Base-by-base conservation (phyloP, 2,888 invertebrate genomes). In the Cephus pulcher region DNA sequence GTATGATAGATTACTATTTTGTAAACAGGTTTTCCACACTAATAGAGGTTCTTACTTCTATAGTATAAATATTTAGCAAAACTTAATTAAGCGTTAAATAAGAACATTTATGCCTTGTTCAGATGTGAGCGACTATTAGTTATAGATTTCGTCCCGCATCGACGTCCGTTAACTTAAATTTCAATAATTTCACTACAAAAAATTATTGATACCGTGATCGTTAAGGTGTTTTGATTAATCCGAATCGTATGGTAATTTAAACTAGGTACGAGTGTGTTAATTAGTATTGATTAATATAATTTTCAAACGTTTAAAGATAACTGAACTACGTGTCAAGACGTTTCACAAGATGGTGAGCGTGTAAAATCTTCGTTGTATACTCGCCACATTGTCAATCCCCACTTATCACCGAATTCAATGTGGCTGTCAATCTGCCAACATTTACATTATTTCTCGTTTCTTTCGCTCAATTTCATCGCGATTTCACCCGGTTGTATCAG, bases 401-500 rank as follows among this genome's bases (percentile, higher is more conserved):
- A 35, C 35, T 35, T 12, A 35, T 35, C 74, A 15, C 35, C 34
- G 33, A 34, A 11, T 74, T 4, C 40, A 75, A 82, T 78, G 78
- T 76, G 78, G 74, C 79, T 77, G 69, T 81, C 78, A 84, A 76
- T 74, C 75, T 80, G 76, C 76, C 79, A 79, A 75, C 78, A 74
- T 77, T 77, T 69, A 69, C 56, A 23, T 56, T 56, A 56, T 71
- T 33, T 71, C 32, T 23, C 3, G 33, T 71, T 15, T 32, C 71
- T 71, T 71, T 12, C 23, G 12, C 12, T 33, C 71, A 71, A 71
- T 33, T 71, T 71, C 71, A 33, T 23, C 71, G 32, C 15, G 12
- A 34, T 23, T 32, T 71, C 11, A 23, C 1, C 9, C 30, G 12
- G 4, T 32, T 33, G 71, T 56, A 9, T 56, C 23, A 23, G 23